phyloP scores from a whole-genome alignment of 2,888 invertebrate genomes.

The Drosophila atripex region DNA sequence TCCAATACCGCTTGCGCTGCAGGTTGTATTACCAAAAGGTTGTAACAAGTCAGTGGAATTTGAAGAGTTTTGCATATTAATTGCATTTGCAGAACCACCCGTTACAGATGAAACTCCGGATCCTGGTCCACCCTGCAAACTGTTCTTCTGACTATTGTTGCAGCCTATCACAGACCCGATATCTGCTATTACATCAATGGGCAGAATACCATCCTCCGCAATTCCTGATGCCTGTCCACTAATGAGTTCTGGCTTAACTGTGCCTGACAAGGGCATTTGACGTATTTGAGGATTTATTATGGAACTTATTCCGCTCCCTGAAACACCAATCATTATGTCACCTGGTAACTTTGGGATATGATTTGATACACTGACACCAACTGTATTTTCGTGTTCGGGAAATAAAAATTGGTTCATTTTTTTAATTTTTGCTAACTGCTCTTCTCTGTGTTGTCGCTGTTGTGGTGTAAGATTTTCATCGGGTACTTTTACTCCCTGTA shows the following conservation, averaged over 20 bases:
- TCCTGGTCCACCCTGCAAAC: conserved; percentile 46
- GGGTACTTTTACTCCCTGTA: conserved; percentile 94
- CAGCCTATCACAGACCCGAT: conserved; percentile 53
- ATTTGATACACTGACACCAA: conserved; percentile 20
- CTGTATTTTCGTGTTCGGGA: conserved; percentile 87
- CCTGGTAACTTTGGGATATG: conserved; percentile 49
- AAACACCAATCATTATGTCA: conserved; percentile 61
- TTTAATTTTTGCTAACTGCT: conserved; percentile 93
- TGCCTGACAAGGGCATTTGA: conserved; percentile 48
- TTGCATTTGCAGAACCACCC: conserved; percentile 4
- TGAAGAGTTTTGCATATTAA: conserved; percentile 48
- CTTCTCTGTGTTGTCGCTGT: conserved; percentile 96
- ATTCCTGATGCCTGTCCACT: conserved; percentile 47
- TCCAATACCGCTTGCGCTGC: conserved; percentile 51
- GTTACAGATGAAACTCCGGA: conserved; percentile 9
- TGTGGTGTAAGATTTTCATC: conserved; percentile 98
- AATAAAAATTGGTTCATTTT: conserved; percentile 97
- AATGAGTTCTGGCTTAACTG: conserved; percentile 53
- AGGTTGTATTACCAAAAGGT: conserved; percentile 51
- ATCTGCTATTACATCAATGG: conserved; percentile 64
- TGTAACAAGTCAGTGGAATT: conserved; percentile 64
- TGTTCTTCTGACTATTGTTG: conserved; percentile 54
- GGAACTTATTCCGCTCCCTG: conserved; percentile 31
- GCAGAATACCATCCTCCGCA: conserved; percentile 75
- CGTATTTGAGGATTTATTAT: conserved; percentile 57